Conservation (phyloP, 1,140 invertebrate genomes). For the Caerostris darwini region DNA sequence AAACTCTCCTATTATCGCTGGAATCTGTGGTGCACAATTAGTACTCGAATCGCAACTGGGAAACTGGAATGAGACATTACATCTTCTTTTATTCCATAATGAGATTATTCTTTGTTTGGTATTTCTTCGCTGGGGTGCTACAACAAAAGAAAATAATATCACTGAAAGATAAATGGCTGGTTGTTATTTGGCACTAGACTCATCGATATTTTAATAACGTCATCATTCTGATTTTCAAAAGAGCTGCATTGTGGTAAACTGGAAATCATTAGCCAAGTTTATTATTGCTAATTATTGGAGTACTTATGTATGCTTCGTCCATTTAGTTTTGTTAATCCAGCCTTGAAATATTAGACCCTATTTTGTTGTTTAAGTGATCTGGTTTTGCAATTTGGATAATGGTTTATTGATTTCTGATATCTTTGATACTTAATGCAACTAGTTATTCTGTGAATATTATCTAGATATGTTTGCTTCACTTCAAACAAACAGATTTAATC, state of each 20-base stretch:
- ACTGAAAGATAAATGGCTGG: not conserved
- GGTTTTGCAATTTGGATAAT: too few species aligned
- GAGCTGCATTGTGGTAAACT: not conserved
- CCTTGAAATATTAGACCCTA: too few species aligned
- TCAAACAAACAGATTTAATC: too few species aligned
- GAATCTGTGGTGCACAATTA: conserved; percentile 6
- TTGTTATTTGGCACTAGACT: conserved; percentile 11
- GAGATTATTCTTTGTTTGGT: not conserved
- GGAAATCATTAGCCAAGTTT: conserved; percentile 5
- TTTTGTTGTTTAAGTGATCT: too few species aligned
- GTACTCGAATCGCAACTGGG: not conserved
- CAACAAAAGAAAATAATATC: conserved; percentile 2
- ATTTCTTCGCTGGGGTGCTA: not conserved
- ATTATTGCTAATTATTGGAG: not conserved
- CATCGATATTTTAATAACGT: not conserved
- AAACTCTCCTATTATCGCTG: not conserved
- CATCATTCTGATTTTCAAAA: not conserved
- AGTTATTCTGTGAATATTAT: too few species aligned
- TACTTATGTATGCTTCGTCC: not conserved
- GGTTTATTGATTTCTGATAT: not conserved
- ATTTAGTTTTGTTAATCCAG: too few species aligned
- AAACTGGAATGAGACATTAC: not conserved
- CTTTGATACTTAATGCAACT: not conserved
- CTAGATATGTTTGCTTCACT: too few species aligned
- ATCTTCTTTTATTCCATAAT: conserved; percentile 8